Conservation (phyloP, 2,797 vertebrate genomes). For the Poecilia picta region DNA sequence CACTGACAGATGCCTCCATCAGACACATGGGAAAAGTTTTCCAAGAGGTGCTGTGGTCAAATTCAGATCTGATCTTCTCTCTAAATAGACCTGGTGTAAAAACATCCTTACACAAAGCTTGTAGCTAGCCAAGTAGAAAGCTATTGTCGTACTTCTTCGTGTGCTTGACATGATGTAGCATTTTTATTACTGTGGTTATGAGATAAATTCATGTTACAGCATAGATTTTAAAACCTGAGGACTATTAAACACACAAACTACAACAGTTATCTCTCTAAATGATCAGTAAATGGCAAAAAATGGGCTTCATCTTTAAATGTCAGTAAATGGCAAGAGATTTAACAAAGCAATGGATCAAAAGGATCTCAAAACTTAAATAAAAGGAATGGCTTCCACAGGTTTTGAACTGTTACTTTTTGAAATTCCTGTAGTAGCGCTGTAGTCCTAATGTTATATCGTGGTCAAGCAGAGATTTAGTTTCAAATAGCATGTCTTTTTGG, state of each 20-base stretch:
- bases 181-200: not conserved
- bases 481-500: not conserved
- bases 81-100: not conserved
- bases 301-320: not conserved
- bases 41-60: not conserved
- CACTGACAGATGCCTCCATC: slow-evolving; percentile 5
- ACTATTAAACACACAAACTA: not conserved
- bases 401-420: not conserved
- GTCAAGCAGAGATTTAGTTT: not conserved
- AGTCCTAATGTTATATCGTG: not conserved
- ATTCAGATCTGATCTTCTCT: not conserved
- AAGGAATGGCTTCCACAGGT: not conserved
- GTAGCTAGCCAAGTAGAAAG: not conserved
- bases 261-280: not conserved
- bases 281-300: not conserved
- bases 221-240: not conserved
- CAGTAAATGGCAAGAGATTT: not conserved
- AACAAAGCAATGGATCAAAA: not conserved
- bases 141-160: not conserved
- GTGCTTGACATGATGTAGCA: not conserved
- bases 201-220: not conserved
- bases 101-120: not conserved
- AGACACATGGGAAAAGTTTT: not conserved
- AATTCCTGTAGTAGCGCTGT: not conserved
- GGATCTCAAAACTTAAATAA: not conserved